Percentiles rank a stretch among this genome's conserved stretches.
Conservation (phyloP, 2,888 invertebrate genomes). For the Hoplodrina ambigua region DNA sequence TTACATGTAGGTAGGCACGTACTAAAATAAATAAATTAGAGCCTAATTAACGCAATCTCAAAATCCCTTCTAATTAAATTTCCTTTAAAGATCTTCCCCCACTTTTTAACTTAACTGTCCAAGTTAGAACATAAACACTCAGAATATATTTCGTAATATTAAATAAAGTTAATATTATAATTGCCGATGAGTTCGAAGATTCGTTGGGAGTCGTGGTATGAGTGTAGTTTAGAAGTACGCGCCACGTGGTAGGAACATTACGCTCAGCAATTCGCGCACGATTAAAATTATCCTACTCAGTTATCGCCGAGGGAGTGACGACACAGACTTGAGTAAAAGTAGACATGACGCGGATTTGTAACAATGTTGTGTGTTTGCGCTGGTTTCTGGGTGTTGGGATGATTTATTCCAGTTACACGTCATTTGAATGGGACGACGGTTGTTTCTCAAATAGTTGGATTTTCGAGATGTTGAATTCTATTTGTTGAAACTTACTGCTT, state of each 20-base stretch:
- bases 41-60: conserved; percentile 39
- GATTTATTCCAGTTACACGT: conserved; percentile 44
- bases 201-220: conserved; percentile 75
- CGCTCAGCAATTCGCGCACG: conserved; percentile 85
- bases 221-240: conserved; percentile 74
- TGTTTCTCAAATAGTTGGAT: conserved; percentile 26
- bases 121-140: conserved; percentile 61
- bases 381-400: conserved; percentile 28
- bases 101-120: conserved; percentile 63
- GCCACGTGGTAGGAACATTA: conserved; percentile 86
- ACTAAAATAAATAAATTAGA: conserved; percentile 26
- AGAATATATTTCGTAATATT: conserved; percentile 59
- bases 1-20: neutral
- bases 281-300: conserved; percentile 89
- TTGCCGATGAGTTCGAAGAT: conserved; percentile 76
- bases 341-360: conserved; percentile 57
- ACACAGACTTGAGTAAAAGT: conserved; percentile 61
- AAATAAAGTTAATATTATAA: conserved; percentile 64
- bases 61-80: conserved; percentile 62
- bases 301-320: conserved; percentile 86
- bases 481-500: conserved; percentile 9
- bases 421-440: conserved; percentile 36
- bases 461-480: conserved; percentile 8
- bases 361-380: conserved; percentile 50
- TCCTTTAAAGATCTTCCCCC: conserved; percentile 50